Percentiles rank a stretch among this genome's conserved stretches.
These are phyloP conservation scores for Podargus strigoides DNA, from an alignment of 2,797 vertebrate genomes.

Conservation along the genomic window DNA sequence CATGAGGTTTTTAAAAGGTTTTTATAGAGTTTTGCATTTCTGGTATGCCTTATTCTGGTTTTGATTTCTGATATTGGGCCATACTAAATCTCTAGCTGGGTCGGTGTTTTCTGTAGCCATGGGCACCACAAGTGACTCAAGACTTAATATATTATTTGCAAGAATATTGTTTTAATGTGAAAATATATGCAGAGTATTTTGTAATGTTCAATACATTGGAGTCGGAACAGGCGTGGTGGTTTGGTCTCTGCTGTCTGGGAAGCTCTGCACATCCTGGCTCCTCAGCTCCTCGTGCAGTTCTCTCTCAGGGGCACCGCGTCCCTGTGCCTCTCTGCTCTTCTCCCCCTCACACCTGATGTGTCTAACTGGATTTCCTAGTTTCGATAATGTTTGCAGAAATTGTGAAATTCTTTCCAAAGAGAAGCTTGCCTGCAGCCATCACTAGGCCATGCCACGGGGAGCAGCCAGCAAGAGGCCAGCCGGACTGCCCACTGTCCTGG, in stretches of 20 bases:
- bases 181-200: constrained; percentile 56
- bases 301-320: neutral
- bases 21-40: constrained; percentile 64
- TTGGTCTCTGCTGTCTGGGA: neutral
- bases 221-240: neutral
- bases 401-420: neutral
- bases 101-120: constrained; percentile 49
- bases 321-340: neutral
- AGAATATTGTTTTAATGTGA: constrained; percentile 56
- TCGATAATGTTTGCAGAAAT: neutral
- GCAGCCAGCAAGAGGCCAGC: neutral
- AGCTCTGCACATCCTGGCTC: neutral
- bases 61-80: constrained; percentile 34
- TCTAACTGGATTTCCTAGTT: neutral
- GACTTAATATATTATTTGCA: constrained; percentile 43
- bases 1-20: constrained; percentile 54
- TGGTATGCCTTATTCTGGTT: constrained; percentile 44
- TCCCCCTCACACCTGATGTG: neutral
- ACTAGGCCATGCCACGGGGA: accelerated
- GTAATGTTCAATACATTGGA: constrained; percentile 56
- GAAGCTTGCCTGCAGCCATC: neutral
- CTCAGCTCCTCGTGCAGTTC: neutral
- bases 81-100: constrained; percentile 26
- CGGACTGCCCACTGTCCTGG: accelerated
- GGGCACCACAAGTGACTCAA: constrained; percentile 32